Evolutionary conservation across 2,113 vertebrate genomes (phyloP).

Genomic region (Galemys pyrenaicus): DNA sequence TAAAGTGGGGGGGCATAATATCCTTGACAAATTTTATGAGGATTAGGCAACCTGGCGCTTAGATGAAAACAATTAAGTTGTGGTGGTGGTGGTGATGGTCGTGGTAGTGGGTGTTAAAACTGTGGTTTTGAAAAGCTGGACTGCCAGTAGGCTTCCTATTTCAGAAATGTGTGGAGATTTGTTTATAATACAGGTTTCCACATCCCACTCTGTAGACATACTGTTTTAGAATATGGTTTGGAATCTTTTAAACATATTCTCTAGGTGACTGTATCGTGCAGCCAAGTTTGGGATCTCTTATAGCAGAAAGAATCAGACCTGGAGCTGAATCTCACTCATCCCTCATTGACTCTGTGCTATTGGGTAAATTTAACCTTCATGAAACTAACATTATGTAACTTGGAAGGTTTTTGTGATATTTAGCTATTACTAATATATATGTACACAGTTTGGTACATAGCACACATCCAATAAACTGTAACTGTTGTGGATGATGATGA

Average conservation of each 20-base stretch:
- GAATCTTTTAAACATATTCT: conserved; percentile 21
- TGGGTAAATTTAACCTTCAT: not conserved
- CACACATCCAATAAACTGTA: not conserved
- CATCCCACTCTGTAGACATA: not conserved
- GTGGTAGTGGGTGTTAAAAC: not conserved
- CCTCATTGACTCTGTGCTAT: not conserved
- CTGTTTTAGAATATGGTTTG: conserved; percentile 10
- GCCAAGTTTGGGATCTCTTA: not conserved
- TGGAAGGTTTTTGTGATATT: not conserved
- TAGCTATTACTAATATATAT: not conserved
- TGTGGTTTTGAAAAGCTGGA: conserved; percentile 18
- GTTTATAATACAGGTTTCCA: conserved; percentile 18
- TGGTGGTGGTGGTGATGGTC: not conserved
- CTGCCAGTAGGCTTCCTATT: conserved; percentile 15
- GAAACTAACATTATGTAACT: conserved; percentile 8
- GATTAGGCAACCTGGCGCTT: not conserved
- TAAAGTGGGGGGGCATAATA: not conserved
- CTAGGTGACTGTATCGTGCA: not conserved
- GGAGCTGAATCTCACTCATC: not conserved
- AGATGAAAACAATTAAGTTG: not conserved
- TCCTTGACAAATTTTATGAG: not conserved
- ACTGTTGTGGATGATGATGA: not conserved
- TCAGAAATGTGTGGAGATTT: not conserved
- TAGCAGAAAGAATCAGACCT: not conserved
- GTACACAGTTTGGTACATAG: not conserved